phyloP scores from a whole-genome alignment of 2,113 vertebrate species.

The Oncorhynchus keta region DNA sequence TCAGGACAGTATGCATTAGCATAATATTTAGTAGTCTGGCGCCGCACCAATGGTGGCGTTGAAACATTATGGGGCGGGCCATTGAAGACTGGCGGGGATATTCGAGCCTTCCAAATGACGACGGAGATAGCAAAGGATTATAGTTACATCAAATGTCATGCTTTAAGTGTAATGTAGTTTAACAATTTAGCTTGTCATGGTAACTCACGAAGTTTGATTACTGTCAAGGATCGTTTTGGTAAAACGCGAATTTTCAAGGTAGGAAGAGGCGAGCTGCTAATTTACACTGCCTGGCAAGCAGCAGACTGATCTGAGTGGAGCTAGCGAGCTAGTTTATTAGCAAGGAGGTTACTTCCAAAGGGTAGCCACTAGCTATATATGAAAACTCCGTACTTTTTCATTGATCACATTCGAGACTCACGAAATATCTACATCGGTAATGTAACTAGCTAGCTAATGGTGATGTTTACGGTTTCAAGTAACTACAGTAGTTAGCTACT shows the following conservation, averaged over 20 bases:
- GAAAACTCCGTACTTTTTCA: too few relatives aligned
- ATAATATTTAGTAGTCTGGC: background rate
- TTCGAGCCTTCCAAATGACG: conserved; percentile 13
- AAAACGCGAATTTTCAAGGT: background rate
- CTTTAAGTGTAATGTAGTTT: too few relatives aligned
- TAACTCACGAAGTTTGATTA: background rate
- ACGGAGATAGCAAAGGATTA: background rate
- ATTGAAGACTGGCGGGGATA: conserved; percentile 25
- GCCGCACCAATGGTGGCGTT: conserved; percentile 11
- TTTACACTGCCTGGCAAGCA: background rate
- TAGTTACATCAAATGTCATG: background rate
- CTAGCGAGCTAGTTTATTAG: too few relatives aligned
- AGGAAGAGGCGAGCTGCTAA: background rate
- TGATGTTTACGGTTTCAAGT: too few relatives aligned
- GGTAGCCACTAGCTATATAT: too few relatives aligned
- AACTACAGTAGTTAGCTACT: too few relatives aligned
- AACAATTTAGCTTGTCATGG: background rate
- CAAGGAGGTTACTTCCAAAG: too few relatives aligned
- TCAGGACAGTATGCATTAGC: too few relatives aligned
- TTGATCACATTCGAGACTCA: too few relatives aligned
- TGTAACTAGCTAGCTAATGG: too few relatives aligned
- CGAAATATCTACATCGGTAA: too few relatives aligned
- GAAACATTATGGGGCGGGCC: background rate
- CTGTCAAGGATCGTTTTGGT: background rate
- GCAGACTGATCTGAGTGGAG: too few relatives aligned